Evolutionary conservation across 2,888 invertebrate species (phyloP).

Genomic region (Drosophila atripex): DNA sequence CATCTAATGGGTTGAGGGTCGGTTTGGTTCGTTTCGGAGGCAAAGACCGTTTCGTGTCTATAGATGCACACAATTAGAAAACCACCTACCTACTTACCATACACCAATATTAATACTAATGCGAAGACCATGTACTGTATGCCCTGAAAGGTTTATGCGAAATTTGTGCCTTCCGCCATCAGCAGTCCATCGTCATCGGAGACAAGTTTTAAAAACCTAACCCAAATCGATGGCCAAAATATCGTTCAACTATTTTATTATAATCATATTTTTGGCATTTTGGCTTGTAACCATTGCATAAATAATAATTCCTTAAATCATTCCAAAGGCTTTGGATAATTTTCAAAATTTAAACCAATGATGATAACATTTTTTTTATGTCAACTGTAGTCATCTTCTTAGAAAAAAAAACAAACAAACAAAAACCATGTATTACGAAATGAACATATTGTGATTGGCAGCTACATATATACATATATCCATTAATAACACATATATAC

Average conservation of each 20-base stretch:
- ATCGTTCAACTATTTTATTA: not conserved
- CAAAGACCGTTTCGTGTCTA: slow-evolving; percentile 40
- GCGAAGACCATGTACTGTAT: slow-evolving; percentile 22
- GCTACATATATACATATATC: slow-evolving; percentile 45
- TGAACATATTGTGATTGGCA: slow-evolving; percentile 62
- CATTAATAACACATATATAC: slow-evolving; percentile 43
- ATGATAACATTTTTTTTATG: slow-evolving; percentile 3
- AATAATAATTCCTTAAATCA: not conserved
- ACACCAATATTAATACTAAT: slow-evolving; percentile 21
- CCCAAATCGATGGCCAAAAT: slow-evolving; percentile 8
- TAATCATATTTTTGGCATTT: slow-evolving; percentile 6
- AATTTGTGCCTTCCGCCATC: slow-evolving; percentile 57
- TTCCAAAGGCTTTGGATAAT: not conserved
- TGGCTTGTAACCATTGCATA: not conserved
- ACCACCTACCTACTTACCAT: slow-evolving; percentile 36
- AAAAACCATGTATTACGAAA: slow-evolving; percentile 49
- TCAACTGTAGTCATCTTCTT: slow-evolving; percentile 7
- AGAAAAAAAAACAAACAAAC: slow-evolving; percentile 1
- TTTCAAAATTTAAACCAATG: slow-evolving; percentile 12
- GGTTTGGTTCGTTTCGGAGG: slow-evolving; percentile 27
- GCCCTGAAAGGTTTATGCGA: slow-evolving; percentile 11
- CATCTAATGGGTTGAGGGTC: slow-evolving; percentile 61
- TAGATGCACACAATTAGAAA: slow-evolving; percentile 47
- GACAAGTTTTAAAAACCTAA: not conserved
- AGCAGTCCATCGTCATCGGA: slow-evolving; percentile 1